Evolutionary conservation across 2,888 invertebrate genomes (phyloP).

Genomic region (Digitonthophagus gazella): DNA sequence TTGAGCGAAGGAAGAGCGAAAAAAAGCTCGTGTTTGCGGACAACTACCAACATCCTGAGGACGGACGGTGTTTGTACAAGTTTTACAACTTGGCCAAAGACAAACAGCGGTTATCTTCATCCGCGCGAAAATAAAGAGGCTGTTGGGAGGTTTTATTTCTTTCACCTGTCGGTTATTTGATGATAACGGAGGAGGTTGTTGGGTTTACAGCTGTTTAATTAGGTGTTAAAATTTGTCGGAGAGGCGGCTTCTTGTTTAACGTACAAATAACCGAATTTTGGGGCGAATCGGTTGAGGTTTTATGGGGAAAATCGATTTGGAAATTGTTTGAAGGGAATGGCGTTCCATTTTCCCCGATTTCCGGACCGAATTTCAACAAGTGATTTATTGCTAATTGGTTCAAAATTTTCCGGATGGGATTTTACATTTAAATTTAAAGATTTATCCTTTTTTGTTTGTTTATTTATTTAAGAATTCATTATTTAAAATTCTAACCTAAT

Average conservation of each 20-base stretch:
- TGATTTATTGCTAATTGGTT: slow-evolving; percentile 7
- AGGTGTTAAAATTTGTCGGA: slow-evolving; percentile 2
- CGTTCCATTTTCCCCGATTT: slow-evolving; percentile 7
- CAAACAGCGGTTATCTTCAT: not conserved
- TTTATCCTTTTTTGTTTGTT: no score
- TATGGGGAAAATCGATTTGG: no score
- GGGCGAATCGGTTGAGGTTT: not conserved
- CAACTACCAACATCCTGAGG: not conserved
- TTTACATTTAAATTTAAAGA: no score
- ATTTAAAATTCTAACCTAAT: no score
- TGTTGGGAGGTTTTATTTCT: no score
- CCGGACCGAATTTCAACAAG: not conserved
- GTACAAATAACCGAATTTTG: not conserved
- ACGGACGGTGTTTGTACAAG: not conserved
- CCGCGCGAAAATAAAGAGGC: no score
- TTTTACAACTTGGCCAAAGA: not conserved
- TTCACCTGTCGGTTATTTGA: no score
- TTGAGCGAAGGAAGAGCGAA: not conserved
- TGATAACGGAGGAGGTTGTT: no score
- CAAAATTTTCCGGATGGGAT: no score
- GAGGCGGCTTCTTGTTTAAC: slow-evolving; percentile 2
- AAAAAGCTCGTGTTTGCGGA: not conserved
- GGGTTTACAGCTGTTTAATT: slow-evolving; percentile 7
- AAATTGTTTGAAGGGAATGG: no score
- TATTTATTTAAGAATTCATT: no score